Percentiles rank a stretch among this genome's conserved stretches.
phyloP scores from a whole-genome alignment of 2,888 invertebrate genomes.

The Mimas tiliae region DNA sequence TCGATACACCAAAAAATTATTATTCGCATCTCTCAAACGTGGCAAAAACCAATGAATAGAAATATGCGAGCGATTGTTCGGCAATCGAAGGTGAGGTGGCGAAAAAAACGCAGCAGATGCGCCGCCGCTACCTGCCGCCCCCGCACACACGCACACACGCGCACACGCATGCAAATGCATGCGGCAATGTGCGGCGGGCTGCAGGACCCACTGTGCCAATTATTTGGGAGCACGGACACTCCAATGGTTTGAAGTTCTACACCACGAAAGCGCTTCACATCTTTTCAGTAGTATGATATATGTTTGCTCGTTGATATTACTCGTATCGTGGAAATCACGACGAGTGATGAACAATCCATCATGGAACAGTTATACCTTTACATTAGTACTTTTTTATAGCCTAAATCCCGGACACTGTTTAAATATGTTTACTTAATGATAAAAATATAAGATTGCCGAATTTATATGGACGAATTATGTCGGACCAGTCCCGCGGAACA shows the following conservation, averaged over 20 bases:
- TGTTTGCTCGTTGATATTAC: too few relatives aligned
- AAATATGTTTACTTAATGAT: too few relatives aligned
- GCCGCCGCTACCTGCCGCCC: slow-evolving; percentile 30
- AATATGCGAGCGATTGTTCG: slow-evolving; percentile 37
- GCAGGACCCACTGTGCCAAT: neutral
- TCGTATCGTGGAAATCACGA: too few relatives aligned
- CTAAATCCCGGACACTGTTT: too few relatives aligned
- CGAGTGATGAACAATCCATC: too few relatives aligned
- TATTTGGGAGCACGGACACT: neutral
- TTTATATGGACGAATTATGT: too few relatives aligned
- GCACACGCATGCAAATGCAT: slow-evolving; percentile 27
- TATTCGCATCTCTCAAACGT: slow-evolving; percentile 31
- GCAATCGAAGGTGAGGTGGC: slow-evolving; percentile 27
- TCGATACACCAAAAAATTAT: slow-evolving; percentile 30
- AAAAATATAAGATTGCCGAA: too few relatives aligned
- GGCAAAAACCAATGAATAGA: slow-evolving; percentile 36
- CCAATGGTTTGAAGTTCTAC: neutral
- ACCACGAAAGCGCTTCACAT: neutral
- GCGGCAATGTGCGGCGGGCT: neutral
- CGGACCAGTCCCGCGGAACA: too few relatives aligned
- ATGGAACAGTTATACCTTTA: too few relatives aligned
- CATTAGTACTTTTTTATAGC: too few relatives aligned
- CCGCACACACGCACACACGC: neutral
- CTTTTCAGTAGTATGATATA: too few relatives aligned
- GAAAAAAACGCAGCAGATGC: slow-evolving; percentile 38